Evolutionary conservation across 1,140 invertebrate genomes (phyloP).

Genomic region (Drosophila neocordata): DNA sequence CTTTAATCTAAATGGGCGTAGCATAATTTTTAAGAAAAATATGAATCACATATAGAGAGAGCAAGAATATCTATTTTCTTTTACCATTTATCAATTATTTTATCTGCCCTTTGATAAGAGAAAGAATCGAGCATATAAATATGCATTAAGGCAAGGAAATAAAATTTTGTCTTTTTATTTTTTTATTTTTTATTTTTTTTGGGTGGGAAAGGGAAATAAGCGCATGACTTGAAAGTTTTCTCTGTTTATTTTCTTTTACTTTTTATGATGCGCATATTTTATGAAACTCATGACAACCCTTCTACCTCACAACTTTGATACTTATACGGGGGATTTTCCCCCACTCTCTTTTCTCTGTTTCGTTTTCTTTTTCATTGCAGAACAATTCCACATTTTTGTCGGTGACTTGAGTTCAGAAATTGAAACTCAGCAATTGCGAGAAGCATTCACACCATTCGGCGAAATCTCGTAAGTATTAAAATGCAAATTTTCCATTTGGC

Average conservation of each 20-base stretch:
- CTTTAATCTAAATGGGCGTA: neutral
- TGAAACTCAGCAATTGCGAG: conserved; percentile 97
- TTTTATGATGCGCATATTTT: conserved; percentile 55
- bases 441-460: conserved; percentile 98
- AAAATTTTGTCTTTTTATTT: too few relatives aligned
- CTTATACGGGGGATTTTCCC: conserved; percentile 23
- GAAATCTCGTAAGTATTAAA: conserved; percentile 93
- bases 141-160: too few relatives aligned
- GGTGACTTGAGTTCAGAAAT: conserved; percentile 99
- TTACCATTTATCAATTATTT: too few relatives aligned
- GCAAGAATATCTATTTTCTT: too few relatives aligned
- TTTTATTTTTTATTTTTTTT: too few relatives aligned
- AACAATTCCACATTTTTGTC: conserved; percentile 99
- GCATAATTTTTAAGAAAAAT: neutral
- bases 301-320: conserved; percentile 26
- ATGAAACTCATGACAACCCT: conserved; percentile 42
- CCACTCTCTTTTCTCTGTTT: neutral
- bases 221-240: conserved; percentile 39
- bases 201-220: conserved; percentile 28
- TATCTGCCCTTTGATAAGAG: too few relatives aligned
- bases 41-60: neutral
- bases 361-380: conserved; percentile 84
- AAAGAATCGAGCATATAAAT: too few relatives aligned
- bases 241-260: conserved; percentile 44
- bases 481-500: conserved; percentile 75